These are phyloP conservation scores for Tiphia femorata DNA, from an alignment of 2,888 invertebrate species.

Conservation along the genomic window DNA sequence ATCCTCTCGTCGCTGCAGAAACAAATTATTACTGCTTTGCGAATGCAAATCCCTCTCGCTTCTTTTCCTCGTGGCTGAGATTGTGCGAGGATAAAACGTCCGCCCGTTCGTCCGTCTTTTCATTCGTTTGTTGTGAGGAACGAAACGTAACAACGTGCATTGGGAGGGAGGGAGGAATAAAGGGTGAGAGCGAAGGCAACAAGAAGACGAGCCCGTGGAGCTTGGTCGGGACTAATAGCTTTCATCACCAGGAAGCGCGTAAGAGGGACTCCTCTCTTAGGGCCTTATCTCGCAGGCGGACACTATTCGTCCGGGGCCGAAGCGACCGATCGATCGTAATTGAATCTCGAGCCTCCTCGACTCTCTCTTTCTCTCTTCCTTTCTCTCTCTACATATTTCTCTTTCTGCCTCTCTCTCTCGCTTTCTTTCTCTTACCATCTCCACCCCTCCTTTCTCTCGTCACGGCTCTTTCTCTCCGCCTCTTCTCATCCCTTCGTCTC, in stretches of 20 bases:
- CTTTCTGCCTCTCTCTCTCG: conserved; percentile 5
- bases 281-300: conserved; percentile 42
- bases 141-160: too few species aligned
- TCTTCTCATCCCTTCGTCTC: too few species aligned
- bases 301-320: conserved; percentile 46
- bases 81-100: too few species aligned
- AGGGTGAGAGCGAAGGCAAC: not conserved
- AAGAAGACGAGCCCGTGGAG: conserved; percentile 1
- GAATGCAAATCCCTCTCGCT: too few species aligned
- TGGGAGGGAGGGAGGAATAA: not conserved
- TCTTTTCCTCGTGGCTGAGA: too few species aligned
- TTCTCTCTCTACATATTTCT: conserved; percentile 8
- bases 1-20: too few species aligned
- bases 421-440: not conserved
- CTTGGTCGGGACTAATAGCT: conserved; percentile 37
- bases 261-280: conserved; percentile 39
- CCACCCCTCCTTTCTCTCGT: not conserved
- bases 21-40: too few species aligned
- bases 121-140: too few species aligned
- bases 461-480: not conserved
- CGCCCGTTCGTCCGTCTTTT: too few species aligned
- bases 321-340: conserved; percentile 46
- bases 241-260: conserved; percentile 39
- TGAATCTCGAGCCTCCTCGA: conserved; percentile 36
- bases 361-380: conserved; percentile 1